phyloP scores from a whole-genome alignment of 2,888 invertebrate species.

The Mystacides longicornis region DNA sequence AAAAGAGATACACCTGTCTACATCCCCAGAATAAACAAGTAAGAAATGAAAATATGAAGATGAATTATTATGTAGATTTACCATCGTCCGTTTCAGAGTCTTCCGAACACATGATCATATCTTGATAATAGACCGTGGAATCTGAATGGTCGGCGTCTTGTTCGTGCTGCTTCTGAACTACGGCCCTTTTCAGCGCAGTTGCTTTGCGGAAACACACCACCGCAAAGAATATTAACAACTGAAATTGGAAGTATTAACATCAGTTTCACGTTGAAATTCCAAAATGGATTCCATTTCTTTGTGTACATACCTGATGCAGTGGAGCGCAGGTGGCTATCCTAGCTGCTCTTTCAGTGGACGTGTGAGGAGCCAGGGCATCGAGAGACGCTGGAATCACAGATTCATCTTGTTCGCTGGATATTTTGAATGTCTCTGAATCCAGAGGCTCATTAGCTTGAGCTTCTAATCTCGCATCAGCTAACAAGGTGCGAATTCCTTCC shows the following conservation, averaged over 20 bases:
- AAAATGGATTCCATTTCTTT: no score
- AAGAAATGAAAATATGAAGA: no score
- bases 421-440: not conserved
- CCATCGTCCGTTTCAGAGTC: conserved; percentile 87
- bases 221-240: conserved; percentile 78
- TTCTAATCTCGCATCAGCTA: conserved; percentile 73
- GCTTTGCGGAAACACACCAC: conserved; percentile 89
- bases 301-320: conserved; percentile 53
- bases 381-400: conserved; percentile 51
- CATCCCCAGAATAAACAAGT: no score
- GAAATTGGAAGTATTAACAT: no score
- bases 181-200: conserved; percentile 68
- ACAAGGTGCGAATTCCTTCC: conserved; percentile 63
- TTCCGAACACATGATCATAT: conserved; percentile 84
- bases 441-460: conserved; percentile 34
- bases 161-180: conserved; percentile 67
- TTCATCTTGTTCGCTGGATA: not conserved
- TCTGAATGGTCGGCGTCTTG: conserved; percentile 86
- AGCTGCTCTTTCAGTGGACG: conserved; percentile 63
- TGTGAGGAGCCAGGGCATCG: conserved; percentile 55
- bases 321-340: conserved; percentile 64
- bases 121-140: conserved; percentile 94
- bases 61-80: no score
- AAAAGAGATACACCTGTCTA: no score
- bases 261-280: no score